Evolutionary conservation across 2,888 invertebrate species (phyloP), one percentile per base, ranked within the genome.

Genomic region (Flabesymbios commensalis): DNA sequence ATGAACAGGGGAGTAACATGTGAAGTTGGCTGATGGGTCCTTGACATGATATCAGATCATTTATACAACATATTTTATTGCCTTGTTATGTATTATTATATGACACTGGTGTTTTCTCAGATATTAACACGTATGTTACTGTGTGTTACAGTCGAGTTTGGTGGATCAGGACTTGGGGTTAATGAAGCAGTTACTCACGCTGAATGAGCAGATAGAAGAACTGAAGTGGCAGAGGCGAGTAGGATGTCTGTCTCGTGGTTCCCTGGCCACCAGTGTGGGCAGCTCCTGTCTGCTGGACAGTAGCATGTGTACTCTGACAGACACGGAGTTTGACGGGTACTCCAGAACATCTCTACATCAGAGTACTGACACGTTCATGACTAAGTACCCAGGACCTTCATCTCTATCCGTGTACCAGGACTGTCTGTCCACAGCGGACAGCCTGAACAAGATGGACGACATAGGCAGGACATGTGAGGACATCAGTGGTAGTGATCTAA

Each of bases 131-230:
- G n/a, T n/a, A n/a, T n/a, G n/a, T n/a, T n/a, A n/a, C n/a, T n/a
- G n/a, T n/a, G n/a, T n/a, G n/a, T n/a, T n/a, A n/a, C n/a, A n/a
- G n/a, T n/a, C n/a, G n/a, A n/a, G n/a, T n/a, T 63, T 79, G 47
- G 75, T 78, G 71, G 78, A 78, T 64, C 78, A 77, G 64, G 78
- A 79, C 54, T 61, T 79, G 49, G 74, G 72, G 5, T 64, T 79
- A 65, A 77, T 79, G 78, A 74, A 75, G 51, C 78, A 77, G 61
- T 70, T 79, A 19, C 71, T 79, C 49, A 79, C 75, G 4, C 66
- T 79, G 29, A 79, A 79, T 63, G 78, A 79, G 64, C 72, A 74
- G 17, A 78, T 78, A 31, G 78, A 78, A 65, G 78, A 77, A 48
- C 68, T 78, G 42, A 79, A 79, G 69, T 76, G 76, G 72, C 75